Evolutionary conservation across 2,113 vertebrate genomes (phyloP).

Genomic region (Muntiacus reevesi): DNA sequence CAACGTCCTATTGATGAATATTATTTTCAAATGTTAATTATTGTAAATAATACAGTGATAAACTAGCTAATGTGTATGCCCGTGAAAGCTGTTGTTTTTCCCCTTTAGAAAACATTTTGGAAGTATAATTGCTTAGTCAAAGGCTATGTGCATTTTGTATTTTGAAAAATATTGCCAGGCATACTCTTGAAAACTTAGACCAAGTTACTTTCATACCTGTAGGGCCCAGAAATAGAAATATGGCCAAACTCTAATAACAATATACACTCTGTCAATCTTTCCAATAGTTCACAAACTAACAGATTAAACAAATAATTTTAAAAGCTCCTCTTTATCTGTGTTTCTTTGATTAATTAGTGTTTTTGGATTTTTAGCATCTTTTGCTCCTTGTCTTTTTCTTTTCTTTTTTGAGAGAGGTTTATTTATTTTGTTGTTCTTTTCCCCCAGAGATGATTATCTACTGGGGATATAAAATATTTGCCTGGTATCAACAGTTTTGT

Average conservation of each 20-base stretch:
- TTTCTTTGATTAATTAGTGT: background rate
- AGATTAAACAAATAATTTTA: background rate
- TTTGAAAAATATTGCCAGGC: background rate
- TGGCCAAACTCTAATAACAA: background rate
- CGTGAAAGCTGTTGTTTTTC: background rate
- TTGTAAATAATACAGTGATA: background rate
- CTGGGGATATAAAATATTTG: background rate
- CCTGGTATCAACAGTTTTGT: background rate
- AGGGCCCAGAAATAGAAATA: background rate
- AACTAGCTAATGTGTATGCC: background rate
- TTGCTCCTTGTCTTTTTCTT: background rate
- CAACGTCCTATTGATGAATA: background rate
- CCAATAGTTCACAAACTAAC: background rate
- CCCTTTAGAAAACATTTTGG: background rate
- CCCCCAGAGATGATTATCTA: background rate
- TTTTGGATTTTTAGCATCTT: background rate
- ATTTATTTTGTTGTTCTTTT: background rate
- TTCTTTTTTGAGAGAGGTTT: background rate
- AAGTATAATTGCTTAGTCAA: background rate
- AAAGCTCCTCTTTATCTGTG: background rate
- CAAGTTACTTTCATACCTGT: background rate
- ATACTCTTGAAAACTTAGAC: background rate
- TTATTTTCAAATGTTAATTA: constrained; percentile 10
- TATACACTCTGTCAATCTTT: background rate
- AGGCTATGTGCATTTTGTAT: background rate